Percentiles rank a stretch among this genome's conserved stretches.
Evolutionary conservation across 2,113 vertebrate genomes (phyloP).

Genomic region (human): DNA sequence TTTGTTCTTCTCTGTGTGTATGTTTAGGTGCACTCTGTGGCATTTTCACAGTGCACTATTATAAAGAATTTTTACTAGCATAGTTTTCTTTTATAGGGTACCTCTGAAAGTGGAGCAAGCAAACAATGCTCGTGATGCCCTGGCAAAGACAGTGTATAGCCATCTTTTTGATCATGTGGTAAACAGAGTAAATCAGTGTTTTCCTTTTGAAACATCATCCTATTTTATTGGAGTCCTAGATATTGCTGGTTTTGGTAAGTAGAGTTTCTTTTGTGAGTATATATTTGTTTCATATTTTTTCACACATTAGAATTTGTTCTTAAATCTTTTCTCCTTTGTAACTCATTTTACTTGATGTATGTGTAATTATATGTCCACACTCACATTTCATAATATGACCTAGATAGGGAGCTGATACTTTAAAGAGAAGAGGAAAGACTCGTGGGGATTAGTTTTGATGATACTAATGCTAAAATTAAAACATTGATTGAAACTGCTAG

Average conservation of each 20-base stretch:
- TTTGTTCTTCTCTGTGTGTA: not conserved
- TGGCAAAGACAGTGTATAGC: conserved; percentile 97
- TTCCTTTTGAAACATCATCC: conserved; percentile 94
- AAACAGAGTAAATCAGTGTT: conserved; percentile 97
- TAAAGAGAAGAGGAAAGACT: not conserved
- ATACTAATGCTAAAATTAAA: conserved; percentile 3
- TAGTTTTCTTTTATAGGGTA: conserved; percentile 84
- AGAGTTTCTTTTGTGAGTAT: conserved; percentile 43
- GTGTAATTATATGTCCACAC: not conserved
- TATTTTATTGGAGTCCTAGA: conserved; percentile 98
- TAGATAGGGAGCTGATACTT: not conserved
- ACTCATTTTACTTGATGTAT: not conserved
- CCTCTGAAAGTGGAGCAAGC: conserved; percentile 98
- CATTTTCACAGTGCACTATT: not conserved
- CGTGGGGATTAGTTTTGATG: not conserved
- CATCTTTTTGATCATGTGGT: conserved; percentile 98
- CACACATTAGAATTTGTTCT: not conserved
- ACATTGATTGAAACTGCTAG: not conserved
- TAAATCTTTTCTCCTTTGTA: not conserved
- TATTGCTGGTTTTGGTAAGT: conserved; percentile 97
- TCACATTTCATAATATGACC: not conserved
- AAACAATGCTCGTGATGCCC: conserved; percentile 95
- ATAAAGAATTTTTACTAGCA: not conserved
- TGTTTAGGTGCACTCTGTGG: not conserved
- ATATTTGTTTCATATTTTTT: not conserved